phyloP scores from a whole-genome alignment of 2,888 invertebrate genomes.

The Acrocyrtus sp. region DNA sequence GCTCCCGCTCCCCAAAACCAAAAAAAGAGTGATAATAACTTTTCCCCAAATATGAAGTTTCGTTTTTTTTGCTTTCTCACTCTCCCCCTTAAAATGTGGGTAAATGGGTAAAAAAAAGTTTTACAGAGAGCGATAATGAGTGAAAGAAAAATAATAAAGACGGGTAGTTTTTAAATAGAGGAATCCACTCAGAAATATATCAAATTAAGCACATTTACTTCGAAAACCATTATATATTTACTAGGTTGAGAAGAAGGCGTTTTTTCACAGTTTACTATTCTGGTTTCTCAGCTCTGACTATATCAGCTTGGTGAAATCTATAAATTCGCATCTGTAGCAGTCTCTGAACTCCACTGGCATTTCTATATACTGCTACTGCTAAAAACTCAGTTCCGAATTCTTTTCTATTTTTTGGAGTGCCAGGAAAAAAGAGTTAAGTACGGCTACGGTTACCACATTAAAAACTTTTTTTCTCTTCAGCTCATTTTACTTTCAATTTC shows the following conservation, averaged over 20 bases:
- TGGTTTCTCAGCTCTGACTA: not conserved
- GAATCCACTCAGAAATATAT: too few relatives aligned
- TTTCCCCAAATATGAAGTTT: not conserved
- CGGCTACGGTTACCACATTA: slow-evolving; percentile 33
- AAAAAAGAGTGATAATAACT: not conserved
- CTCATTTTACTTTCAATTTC: slow-evolving; percentile 45
- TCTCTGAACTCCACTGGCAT: not conserved
- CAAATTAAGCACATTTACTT: too few relatives aligned
- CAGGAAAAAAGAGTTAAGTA: slow-evolving; percentile 33
- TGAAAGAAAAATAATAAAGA: slow-evolving; percentile 15
- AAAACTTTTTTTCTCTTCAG: slow-evolving; percentile 27
- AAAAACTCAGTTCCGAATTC: not conserved
- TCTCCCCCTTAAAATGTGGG: slow-evolving; percentile 2
- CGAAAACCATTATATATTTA: too few relatives aligned
- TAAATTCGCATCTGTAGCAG: not conserved
- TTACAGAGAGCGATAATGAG: slow-evolving; percentile 24
- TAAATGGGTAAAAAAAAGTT: slow-evolving; percentile 17
- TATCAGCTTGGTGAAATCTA: too few relatives aligned
- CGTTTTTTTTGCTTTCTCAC: not conserved
- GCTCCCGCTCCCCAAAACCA: too few relatives aligned
- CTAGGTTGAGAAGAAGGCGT: too few relatives aligned
- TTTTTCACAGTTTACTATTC: not conserved
- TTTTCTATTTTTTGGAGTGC: slow-evolving; percentile 11
- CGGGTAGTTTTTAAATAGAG: slow-evolving; percentile 1
- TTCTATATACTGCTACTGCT: not conserved